phyloP scores from a whole-genome alignment of 2,888 invertebrate genomes.

The Balanococcus diminutus region DNA sequence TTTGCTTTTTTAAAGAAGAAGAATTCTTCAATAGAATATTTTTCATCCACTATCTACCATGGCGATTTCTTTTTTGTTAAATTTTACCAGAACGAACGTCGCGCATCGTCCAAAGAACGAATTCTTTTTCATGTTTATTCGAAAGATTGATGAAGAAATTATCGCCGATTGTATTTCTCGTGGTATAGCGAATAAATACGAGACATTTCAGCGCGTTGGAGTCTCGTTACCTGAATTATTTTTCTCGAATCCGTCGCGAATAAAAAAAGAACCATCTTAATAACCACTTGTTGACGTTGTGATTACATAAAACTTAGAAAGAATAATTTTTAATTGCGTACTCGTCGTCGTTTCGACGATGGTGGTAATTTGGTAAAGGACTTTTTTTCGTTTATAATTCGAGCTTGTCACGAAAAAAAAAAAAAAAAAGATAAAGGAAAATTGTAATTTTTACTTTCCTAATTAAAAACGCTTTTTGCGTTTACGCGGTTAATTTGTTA shows the following conservation, averaged over 20 bases:
- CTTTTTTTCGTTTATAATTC: not conserved
- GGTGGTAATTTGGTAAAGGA: not conserved
- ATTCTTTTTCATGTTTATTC: not conserved
- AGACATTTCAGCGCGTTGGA: not conserved
- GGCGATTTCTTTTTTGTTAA: not conserved
- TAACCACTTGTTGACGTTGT: not conserved
- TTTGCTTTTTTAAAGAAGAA: not conserved
- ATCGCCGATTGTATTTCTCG: not conserved
- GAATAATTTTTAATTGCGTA: not conserved
- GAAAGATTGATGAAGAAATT: not conserved
- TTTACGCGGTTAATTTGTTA: not conserved
- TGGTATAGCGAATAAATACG: not conserved
- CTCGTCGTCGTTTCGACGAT: not conserved
- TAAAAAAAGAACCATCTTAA: not conserved
- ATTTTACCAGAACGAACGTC: not conserved
- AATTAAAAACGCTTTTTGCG: not conserved
- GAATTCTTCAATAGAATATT: not conserved
- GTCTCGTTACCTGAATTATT: not conserved
- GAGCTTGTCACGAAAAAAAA: not conserved
- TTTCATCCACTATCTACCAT: not conserved
- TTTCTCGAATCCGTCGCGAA: not conserved
- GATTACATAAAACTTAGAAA: not conserved
- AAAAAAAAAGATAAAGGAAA: not conserved
- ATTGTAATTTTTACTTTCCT: not conserved
- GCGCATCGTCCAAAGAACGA: not conserved